phyloP scores from a whole-genome alignment of 1,140 invertebrate genomes.

The Stegodyphus mimosarum region DNA sequence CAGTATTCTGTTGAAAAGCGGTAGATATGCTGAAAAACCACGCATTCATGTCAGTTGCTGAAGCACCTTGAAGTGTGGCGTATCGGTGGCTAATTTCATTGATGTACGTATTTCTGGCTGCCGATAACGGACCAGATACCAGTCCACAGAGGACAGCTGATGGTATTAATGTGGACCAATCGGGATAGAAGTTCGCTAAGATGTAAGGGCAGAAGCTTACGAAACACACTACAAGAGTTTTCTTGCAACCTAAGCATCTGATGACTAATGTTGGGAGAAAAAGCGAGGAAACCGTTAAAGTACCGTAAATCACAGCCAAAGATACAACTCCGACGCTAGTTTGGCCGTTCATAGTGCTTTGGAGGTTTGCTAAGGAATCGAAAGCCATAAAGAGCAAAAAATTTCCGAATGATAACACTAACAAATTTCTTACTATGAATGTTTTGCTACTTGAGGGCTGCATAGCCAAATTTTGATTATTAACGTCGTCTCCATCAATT shows the following conservation, averaged over 20 bases:
- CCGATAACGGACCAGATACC: constrained; percentile 71
- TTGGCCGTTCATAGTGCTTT: constrained; percentile 51
- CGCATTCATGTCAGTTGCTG: background rate
- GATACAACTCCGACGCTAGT: constrained; percentile 16
- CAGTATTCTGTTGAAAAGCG: background rate
- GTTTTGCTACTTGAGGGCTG: background rate
- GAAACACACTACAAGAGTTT: constrained; percentile 68
- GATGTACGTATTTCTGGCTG: constrained; percentile 72
- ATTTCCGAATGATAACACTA: constrained; percentile 85
- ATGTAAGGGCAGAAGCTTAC: constrained; percentile 68
- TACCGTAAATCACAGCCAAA: constrained; percentile 65
- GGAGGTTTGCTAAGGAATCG: constrained; percentile 19
- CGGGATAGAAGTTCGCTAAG: constrained; percentile 67
- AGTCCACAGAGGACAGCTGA: constrained; percentile 68
- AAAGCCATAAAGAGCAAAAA: constrained; percentile 69
- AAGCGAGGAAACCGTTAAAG: constrained; percentile 62
- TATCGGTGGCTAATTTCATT: constrained; percentile 68
- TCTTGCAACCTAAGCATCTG: constrained; percentile 67
- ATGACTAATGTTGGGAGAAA: constrained; percentile 61
- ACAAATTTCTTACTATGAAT: constrained; percentile 84
- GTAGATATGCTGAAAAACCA: constrained; percentile 3
- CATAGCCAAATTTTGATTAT: background rate
- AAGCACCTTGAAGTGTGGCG: background rate
- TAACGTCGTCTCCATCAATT: background rate
- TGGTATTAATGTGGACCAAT: constrained; percentile 66